A percentile compares a stretch with the other conserved stretches of the same genome.
phyloP scores from a whole-genome alignment of 2,113 vertebrate genomes.

The Otis tarda region DNA sequence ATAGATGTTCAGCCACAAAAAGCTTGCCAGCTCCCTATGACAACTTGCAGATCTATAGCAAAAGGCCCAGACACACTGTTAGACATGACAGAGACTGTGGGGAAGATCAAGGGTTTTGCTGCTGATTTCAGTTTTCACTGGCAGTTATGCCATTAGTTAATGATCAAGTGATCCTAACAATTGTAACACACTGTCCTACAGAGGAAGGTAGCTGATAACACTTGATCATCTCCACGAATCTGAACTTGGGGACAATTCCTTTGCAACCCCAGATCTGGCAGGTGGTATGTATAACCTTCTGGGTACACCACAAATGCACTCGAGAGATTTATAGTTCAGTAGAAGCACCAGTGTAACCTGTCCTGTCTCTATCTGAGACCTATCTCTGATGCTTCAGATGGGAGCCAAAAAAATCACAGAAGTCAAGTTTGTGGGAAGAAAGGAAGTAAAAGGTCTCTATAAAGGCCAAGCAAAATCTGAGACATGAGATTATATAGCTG shows the following conservation, averaged over 20 bases:
- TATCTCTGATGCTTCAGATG: not conserved
- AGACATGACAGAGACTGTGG: not conserved
- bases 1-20: not conserved
- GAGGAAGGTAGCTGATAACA: not conserved
- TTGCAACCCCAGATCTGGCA: not conserved
- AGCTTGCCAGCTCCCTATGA: not conserved
- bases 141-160: not conserved
- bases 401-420: not conserved
- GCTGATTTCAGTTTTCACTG: not conserved
- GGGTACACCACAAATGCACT: not conserved
- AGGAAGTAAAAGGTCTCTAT: not conserved
- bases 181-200: not conserved
- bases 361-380: not conserved
- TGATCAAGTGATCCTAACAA: not conserved
- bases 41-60: not conserved
- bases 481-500: not conserved
- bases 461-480: not conserved
- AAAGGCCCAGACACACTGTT: not conserved
- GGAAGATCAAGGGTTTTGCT: not conserved
- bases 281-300: not conserved
- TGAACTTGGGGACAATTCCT: not conserved
- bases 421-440: not conserved
- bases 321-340: not conserved
- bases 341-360: not conserved
- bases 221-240: rapidly evolving